These are phyloP conservation scores for Erebia ligea DNA, from an alignment of 2,888 invertebrate species.

Conservation along the genomic window DNA sequence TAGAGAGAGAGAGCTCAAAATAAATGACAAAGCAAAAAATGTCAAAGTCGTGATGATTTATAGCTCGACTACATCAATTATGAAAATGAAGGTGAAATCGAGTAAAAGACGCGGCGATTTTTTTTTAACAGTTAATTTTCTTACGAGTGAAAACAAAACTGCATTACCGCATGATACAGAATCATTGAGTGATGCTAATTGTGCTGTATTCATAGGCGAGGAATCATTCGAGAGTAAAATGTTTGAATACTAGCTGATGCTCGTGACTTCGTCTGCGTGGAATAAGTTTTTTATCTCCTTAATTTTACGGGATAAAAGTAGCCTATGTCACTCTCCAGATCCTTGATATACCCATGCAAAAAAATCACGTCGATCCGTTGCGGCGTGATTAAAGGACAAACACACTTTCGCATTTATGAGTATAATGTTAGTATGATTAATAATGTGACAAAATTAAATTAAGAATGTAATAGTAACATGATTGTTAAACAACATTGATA, in stretches of 20 bases:
- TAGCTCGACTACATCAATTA: conserved; percentile 26
- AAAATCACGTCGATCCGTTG: no score
- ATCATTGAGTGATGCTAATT: conserved; percentile 34
- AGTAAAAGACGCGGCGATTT: conserved; percentile 33
- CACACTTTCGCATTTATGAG: no score
- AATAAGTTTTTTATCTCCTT: no score
- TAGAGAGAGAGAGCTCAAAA: not conserved
- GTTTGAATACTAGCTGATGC: not conserved
- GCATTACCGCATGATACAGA: conserved; percentile 32
- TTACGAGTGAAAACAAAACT: conserved; percentile 44
- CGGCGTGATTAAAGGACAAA: no score
- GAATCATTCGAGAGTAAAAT: conserved; percentile 1
- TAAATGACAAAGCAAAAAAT: not conserved
- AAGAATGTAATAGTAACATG: no score
- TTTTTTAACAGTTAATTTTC: conserved; percentile 38
- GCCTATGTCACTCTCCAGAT: no score
- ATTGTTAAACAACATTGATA: no score
- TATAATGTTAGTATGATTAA: no score
- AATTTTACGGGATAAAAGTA: no score
- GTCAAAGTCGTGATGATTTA: conserved; percentile 16
- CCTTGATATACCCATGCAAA: no score
- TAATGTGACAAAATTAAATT: no score
- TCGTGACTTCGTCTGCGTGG: no score
- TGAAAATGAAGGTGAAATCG: conserved; percentile 44
- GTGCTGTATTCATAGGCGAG: conserved; percentile 32